phyloP scores from a whole-genome alignment of 2,888 invertebrate genomes.

The Pecten maximus region DNA sequence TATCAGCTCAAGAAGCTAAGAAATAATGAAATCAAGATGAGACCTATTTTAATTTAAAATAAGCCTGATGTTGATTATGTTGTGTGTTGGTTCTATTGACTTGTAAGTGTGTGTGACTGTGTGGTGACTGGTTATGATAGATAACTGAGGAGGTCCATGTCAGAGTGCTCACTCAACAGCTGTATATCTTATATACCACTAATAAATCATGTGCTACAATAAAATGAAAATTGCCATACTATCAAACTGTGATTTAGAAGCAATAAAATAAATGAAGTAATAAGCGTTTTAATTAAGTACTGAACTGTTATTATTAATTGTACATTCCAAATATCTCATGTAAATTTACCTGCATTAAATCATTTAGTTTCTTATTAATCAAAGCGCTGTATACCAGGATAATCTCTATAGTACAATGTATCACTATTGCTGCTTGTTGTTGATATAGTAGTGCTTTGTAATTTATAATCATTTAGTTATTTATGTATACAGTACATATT shows the following conservation, averaged over 20 bases:
- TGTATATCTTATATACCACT: background rate
- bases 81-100: background rate
- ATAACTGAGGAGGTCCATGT: no score
- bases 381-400: background rate
- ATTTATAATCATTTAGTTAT: background rate
- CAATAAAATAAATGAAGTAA: background rate
- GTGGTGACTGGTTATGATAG: background rate
- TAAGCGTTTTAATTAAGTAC: no score
- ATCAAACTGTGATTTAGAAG: background rate
- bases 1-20: no score
- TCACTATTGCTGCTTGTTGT: background rate
- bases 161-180: background rate
- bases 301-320: no score
- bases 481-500: background rate
- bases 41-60: no score
- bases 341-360: no score
- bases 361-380: background rate
- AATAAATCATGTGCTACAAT: background rate
- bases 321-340: background rate
- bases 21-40: no score
- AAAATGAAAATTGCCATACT: background rate
- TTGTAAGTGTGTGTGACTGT: background rate
- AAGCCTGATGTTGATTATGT: no score
- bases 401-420: background rate
- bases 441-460: background rate